Percentiles rank a stretch among this genome's conserved stretches.
Evolutionary conservation across 2,888 invertebrate species (phyloP).

Genomic region (Meliscaeva auricollis): DNA sequence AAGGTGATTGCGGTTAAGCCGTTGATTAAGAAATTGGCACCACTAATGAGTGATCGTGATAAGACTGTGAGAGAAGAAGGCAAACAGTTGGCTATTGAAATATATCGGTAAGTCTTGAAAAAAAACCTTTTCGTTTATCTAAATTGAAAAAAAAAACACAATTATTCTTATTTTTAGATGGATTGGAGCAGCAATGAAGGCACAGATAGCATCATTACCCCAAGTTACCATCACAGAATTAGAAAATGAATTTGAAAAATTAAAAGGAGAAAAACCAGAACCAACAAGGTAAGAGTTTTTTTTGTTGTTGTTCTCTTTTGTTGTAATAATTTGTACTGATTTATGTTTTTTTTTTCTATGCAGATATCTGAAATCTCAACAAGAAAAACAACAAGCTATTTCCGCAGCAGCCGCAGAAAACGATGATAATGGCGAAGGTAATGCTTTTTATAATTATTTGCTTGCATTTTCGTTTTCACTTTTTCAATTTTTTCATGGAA

Average conservation of each 20-base stretch:
- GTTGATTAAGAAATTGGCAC: constrained; percentile 93
- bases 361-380: constrained; percentile 83
- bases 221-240: constrained; percentile 95
- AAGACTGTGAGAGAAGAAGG: constrained; percentile 96
- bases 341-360: constrained; percentile 45
- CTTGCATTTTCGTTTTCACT: not conserved
- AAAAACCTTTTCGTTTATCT: not conserved
- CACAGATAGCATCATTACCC: constrained; percentile 93
- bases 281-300: constrained; percentile 81
- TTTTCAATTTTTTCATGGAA: too few species aligned
- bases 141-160: too few species aligned
- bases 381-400: constrained; percentile 83
- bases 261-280: constrained; percentile 83
- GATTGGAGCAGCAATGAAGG: constrained; percentile 92
- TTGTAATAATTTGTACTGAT: not conserved
- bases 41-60: constrained; percentile 95
- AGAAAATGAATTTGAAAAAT: constrained; percentile 93
- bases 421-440: constrained; percentile 83
- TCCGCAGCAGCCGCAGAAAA: constrained; percentile 83
- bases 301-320: not conserved
- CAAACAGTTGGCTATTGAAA: constrained; percentile 95
- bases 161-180: too few species aligned
- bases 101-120: constrained; percentile 88
- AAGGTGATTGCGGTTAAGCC: constrained; percentile 96
- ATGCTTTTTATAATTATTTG: constrained; percentile 51